Percentiles rank a stretch among this genome's conserved stretches.
phyloP scores from a whole-genome alignment of 2,797 vertebrate species.

The Acridotheres tristis region DNA sequence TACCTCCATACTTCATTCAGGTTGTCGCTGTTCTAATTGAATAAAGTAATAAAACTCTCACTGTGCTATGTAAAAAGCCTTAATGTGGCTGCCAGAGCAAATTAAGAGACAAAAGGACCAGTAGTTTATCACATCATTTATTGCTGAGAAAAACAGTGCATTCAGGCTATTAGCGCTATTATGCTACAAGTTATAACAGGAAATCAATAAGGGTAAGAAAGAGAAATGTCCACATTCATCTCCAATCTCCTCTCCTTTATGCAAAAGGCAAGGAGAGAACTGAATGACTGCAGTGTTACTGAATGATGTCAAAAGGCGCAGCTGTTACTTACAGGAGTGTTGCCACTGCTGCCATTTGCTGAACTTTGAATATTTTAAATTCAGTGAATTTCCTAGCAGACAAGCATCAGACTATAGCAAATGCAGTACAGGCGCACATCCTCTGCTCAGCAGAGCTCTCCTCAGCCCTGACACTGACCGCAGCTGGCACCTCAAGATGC shows the following conservation, averaged over 20 bases:
- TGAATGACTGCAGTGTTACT: background rate
- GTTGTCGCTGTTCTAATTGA: constrained; percentile 27
- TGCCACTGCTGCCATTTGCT: background rate
- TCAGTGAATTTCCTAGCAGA: background rate
- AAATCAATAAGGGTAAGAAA: constrained; percentile 54
- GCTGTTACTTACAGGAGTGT: background rate
- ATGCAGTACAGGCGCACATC: background rate
- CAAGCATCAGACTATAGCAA: background rate
- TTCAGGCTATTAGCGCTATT: constrained; percentile 39
- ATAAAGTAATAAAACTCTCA: constrained; percentile 41
- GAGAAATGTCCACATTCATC: constrained; percentile 5
- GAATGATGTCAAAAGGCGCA: background rate
- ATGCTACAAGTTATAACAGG: constrained; percentile 51
- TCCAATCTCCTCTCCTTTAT: background rate
- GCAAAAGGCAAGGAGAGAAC: background rate
- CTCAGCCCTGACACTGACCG: background rate
- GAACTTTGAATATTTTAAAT: background rate
- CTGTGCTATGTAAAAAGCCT: constrained; percentile 17
- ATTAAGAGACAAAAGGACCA: constrained; percentile 47
- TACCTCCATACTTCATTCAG: background rate
- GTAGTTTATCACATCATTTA: constrained; percentile 48
- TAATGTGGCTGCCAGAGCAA: constrained; percentile 25
- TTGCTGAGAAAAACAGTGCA: background rate
- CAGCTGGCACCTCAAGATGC: background rate
- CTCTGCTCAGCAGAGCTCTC: background rate